These are phyloP conservation scores for Platanista minor DNA, from an alignment of 2,113 vertebrate species.

Conservation along the genomic window DNA sequence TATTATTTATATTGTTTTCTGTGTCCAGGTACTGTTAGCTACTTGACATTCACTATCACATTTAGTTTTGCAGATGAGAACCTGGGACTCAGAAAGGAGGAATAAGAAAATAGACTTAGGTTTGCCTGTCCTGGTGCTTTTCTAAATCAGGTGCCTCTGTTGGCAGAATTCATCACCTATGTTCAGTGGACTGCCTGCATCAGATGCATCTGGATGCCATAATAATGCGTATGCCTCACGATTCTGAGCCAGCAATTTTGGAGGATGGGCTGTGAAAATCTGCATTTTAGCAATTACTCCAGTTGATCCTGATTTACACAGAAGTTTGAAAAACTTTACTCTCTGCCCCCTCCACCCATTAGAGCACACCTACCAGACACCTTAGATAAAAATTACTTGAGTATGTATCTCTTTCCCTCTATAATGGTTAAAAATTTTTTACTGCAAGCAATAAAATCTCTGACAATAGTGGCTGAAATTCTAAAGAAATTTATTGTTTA, in stretches of 20 bases:
- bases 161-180: not conserved
- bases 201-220: not conserved
- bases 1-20: not conserved
- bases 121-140: not conserved
- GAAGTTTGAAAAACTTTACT: not conserved
- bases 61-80: not conserved
- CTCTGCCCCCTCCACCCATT: rapidly evolving
- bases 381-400: not conserved
- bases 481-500: not conserved
- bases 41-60: not conserved
- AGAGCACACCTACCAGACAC: not conserved
- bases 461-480: not conserved
- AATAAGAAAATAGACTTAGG: not conserved
- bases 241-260: not conserved
- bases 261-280: not conserved
- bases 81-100: not conserved
- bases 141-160: not conserved
- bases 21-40: not conserved
- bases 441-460: not conserved
- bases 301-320: not conserved
- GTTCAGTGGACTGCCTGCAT: too few species aligned
- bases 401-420: not conserved
- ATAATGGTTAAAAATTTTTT: not conserved
- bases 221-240: not conserved
- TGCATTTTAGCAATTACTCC: not conserved